Evolutionary conservation across 2,888 invertebrate genomes (phyloP).

Genomic region (Oscheius sp.): DNA sequence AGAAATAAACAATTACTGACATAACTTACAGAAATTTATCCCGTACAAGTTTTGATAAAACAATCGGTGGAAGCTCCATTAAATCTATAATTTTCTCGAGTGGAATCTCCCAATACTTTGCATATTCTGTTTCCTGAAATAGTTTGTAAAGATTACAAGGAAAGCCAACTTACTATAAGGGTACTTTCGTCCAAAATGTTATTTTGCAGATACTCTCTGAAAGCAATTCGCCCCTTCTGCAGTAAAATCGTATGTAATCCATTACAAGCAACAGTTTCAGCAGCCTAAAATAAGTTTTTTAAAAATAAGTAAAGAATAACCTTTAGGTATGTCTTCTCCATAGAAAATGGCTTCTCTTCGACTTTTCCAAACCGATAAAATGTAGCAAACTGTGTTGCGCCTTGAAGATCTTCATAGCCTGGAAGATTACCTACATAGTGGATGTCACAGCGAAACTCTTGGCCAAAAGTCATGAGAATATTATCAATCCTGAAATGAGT

Average conservation of each 20-base stretch:
- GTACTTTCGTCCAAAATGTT: neutral
- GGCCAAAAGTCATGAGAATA: neutral
- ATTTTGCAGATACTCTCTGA: neutral
- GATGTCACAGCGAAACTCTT: neutral
- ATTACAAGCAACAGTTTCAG: neutral
- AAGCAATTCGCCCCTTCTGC: neutral
- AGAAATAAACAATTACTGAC: neutral
- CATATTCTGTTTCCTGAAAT: constrained; percentile 11
- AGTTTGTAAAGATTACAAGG: neutral
- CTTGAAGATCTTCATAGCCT: constrained; percentile 20
- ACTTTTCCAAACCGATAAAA: neutral
- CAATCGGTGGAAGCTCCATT: neutral
- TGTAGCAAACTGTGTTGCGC: constrained; percentile 26
- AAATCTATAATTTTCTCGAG: constrained; percentile 1
- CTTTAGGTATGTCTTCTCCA: neutral
- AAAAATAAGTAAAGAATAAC: neutral
- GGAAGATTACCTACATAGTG: constrained; percentile 25
- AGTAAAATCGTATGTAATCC: neutral
- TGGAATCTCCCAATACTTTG: constrained; percentile 18
- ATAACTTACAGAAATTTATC: constrained; percentile 4
- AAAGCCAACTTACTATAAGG: neutral
- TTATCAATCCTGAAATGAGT: neutral
- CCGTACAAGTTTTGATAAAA: neutral
- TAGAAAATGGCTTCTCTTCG: neutral
- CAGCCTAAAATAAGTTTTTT: neutral